phyloP scores from a whole-genome alignment of 2,113 vertebrate species.

The Empidonax alnorum region DNA sequence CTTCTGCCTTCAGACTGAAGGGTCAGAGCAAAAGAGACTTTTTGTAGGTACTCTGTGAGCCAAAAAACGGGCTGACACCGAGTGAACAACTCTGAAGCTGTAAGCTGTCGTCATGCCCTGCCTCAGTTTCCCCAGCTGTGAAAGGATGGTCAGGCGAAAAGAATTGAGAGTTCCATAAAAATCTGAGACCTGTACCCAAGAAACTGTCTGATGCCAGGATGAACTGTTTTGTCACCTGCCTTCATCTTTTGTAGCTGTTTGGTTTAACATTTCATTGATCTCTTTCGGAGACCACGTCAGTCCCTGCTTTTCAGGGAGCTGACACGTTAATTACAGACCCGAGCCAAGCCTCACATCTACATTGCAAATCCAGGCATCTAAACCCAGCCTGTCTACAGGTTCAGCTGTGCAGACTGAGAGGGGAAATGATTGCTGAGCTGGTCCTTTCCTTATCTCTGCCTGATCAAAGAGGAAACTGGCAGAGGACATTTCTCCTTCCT shows the following conservation, averaged over 20 bases:
- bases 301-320: not conserved
- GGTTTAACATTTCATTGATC: not conserved
- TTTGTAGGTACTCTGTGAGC: not conserved
- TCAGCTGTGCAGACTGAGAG: not conserved
- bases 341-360: not conserved
- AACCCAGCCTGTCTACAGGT: not conserved
- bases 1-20: not conserved
- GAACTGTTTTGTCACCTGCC: not conserved
- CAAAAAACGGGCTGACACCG: not conserved
- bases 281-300: not conserved
- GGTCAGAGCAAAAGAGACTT: not conserved
- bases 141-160: not conserved
- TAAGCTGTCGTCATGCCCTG: fast-evolving
- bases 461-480: not conserved
- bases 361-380: not conserved
- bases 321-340: not conserved
- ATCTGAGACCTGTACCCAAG: not conserved
- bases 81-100: not conserved
- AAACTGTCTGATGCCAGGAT: not conserved
- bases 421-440: not conserved
- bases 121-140: not conserved
- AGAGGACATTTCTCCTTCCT: not conserved
- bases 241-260: not conserved
- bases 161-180: not conserved
- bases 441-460: not conserved